These are phyloP conservation scores for Phalera bucephala DNA, from an alignment of 2,888 invertebrate species.

Conservation along the genomic window DNA sequence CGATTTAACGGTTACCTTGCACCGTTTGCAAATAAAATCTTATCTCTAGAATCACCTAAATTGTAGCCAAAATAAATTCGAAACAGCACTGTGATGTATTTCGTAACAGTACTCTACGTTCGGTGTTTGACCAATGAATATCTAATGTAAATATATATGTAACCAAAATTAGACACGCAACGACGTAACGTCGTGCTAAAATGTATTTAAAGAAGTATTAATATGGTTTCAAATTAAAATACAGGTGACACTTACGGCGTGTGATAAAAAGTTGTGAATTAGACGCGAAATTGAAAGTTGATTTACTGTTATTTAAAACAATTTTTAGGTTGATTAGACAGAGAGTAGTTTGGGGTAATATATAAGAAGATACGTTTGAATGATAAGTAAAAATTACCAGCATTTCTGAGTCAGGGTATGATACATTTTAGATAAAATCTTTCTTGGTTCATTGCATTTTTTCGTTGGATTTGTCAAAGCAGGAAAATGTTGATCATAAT, in stretches of 20 bases:
- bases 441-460: no score
- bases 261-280: background rate
- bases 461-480: no score
- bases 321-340: no score
- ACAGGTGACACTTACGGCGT: conserved; percentile 2
- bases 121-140: conserved; percentile 43
- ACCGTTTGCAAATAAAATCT: conserved; percentile 43
- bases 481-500: no score
- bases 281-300: background rate
- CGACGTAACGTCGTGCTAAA: conserved; percentile 16
- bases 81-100: conserved; percentile 60
- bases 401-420: no score
- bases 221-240: conserved; percentile 4
- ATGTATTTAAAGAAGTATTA: conserved; percentile 7
- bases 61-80: conserved; percentile 75
- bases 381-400: no score
- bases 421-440: no score
- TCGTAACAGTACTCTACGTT: conserved; percentile 51
- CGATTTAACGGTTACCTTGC: conserved; percentile 33
- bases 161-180: conserved; percentile 38
- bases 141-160: conserved; percentile 22
- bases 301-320: no score
- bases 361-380: no score
- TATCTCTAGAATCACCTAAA: conserved; percentile 62
- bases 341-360: no score